Evolutionary conservation across 2,888 invertebrate genomes (phyloP).

Genomic region (Calephelis perditalis): DNA sequence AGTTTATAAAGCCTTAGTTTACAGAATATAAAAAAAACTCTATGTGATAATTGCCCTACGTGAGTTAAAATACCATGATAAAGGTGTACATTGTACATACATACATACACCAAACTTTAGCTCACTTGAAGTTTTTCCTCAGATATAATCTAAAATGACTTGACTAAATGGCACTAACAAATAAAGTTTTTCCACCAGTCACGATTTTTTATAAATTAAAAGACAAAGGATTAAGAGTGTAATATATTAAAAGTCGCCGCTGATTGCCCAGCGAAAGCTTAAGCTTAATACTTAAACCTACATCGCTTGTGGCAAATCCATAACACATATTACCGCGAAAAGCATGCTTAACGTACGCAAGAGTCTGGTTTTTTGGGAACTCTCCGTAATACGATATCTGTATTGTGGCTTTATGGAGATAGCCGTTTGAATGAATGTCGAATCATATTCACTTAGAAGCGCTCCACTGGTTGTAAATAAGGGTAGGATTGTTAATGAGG

Average conservation of each 20-base stretch:
- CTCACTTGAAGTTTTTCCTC: too few relatives aligned
- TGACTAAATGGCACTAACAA: not conserved
- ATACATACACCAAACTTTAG: too few relatives aligned
- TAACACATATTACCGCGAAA: slow-evolving; percentile 63
- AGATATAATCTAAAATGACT: not conserved
- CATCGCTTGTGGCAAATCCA: slow-evolving; percentile 39
- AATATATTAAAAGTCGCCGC: not conserved
- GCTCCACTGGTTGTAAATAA: slow-evolving; percentile 5
- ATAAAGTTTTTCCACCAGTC: too few relatives aligned
- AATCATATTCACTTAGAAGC: slow-evolving; percentile 23
- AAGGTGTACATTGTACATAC: too few relatives aligned
- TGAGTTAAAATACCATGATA: too few relatives aligned
- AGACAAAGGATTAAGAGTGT: too few relatives aligned
- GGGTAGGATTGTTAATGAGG: not conserved
- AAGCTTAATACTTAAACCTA: slow-evolving; percentile 22
- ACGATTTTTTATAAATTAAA: too few relatives aligned
- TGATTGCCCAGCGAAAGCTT: slow-evolving; percentile 1
- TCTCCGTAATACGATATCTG: slow-evolving; percentile 42
- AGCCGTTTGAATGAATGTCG: slow-evolving; percentile 28
- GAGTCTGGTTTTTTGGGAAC: slow-evolving; percentile 34
- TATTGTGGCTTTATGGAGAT: slow-evolving; percentile 30
- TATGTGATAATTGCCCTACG: too few relatives aligned
- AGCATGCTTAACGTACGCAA: slow-evolving; percentile 45
- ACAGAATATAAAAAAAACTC: too few relatives aligned
- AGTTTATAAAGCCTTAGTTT: too few relatives aligned